Evolutionary conservation across 2,113 vertebrate genomes (phyloP).

Genomic region (Geothlypis trichas): DNA sequence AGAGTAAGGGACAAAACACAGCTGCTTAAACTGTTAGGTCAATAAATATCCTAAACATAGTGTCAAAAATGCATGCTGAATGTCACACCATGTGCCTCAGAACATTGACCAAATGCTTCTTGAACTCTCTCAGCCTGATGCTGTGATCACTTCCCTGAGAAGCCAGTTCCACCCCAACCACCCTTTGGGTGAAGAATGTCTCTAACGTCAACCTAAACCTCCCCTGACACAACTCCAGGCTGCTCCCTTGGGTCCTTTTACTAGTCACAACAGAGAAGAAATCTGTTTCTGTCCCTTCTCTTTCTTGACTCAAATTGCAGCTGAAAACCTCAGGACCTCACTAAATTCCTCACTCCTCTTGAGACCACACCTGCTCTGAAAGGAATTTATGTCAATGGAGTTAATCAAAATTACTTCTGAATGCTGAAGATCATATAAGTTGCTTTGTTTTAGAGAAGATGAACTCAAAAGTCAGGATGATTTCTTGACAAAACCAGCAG

Average conservation of each 20-base stretch:
- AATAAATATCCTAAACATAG: background rate
- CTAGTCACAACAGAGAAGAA: background rate
- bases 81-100: background rate
- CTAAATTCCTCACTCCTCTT: background rate
- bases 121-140: background rate
- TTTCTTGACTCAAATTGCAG: background rate
- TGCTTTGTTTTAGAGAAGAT: background rate
- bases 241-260: background rate
- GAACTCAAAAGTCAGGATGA: background rate
- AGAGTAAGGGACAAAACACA: background rate
- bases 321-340: background rate
- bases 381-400: background rate
- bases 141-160: background rate
- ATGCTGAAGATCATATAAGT: background rate
- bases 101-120: accelerated
- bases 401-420: background rate
- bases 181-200: too few species aligned
- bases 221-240: accelerated
- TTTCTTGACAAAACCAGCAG: background rate
- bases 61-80: background rate
- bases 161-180: background rate
- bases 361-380: background rate
- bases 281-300: background rate
- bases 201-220: background rate
- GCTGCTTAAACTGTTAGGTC: background rate